Conservation (phyloP, 2,113 vertebrate genomes). For the Elephas maximus region DNA sequence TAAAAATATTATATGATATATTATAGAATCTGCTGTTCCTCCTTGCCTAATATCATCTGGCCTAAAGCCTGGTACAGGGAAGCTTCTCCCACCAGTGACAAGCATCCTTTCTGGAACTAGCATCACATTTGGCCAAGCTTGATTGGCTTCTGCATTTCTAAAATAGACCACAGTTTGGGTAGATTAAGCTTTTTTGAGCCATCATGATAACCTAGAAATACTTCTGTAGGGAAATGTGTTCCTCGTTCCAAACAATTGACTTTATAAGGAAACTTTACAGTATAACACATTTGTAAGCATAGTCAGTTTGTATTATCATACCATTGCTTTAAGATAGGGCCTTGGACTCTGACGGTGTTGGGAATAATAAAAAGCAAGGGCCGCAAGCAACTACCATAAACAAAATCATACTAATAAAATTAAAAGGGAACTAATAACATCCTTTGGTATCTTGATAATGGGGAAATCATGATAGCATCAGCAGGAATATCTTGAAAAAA, state of each 20-base stretch:
- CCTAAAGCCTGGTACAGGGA: not conserved
- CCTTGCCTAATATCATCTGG: not conserved
- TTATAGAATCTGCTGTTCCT: not conserved
- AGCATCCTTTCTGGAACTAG: not conserved
- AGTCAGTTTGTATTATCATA: not conserved
- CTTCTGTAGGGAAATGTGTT: not conserved
- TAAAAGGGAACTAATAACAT: not conserved
- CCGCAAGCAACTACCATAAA: not conserved
- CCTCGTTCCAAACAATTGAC: not conserved
- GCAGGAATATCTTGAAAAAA: conserved; percentile 34
- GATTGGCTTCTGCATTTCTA: not conserved
- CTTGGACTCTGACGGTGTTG: not conserved
- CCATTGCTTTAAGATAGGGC: not conserved
- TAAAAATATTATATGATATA: not conserved
- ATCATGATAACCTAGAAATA: conserved; percentile 29
- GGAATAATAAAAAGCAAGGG: not conserved
- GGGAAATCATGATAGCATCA: not conserved
- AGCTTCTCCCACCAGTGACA: not conserved
- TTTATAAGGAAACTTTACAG: not conserved
- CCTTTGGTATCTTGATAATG: not conserved
- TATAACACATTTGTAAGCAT: not conserved
- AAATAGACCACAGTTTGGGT: conserved; percentile 6
- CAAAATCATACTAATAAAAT: conserved; percentile 32
- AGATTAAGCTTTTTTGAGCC: conserved; percentile 8
- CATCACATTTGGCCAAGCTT: not conserved